A percentile compares a stretch with the other conserved stretches of the same genome.
phyloP scores from a whole-genome alignment of 2,888 invertebrate genomes.

The Orthosia cruda region DNA sequence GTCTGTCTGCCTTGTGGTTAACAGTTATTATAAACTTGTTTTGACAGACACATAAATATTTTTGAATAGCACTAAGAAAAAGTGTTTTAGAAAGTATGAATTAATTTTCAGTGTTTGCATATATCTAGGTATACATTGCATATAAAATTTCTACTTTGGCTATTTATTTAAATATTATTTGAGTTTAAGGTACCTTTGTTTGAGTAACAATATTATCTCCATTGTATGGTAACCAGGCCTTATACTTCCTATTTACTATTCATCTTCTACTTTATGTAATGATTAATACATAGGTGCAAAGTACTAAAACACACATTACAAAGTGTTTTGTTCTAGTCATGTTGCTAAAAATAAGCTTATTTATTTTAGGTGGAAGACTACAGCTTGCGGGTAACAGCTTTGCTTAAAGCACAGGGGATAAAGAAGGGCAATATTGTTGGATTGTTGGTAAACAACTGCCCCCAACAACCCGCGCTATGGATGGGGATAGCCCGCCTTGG shows the following conservation, averaged over 20 bases:
- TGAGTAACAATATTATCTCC: not conserved
- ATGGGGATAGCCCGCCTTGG: constrained; percentile 98
- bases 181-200: not conserved
- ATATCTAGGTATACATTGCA: too few species aligned
- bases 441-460: constrained; percentile 97
- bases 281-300: constrained; percentile 6
- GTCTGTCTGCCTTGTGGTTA: too few species aligned
- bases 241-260: constrained; percentile 2
- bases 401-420: constrained; percentile 95
- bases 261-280: not conserved
- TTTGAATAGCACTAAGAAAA: not conserved
- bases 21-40: too few species aligned
- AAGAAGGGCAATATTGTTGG: constrained; percentile 97
- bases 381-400: constrained; percentile 96
- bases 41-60: too few species aligned
- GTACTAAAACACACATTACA: not conserved
- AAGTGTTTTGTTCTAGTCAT: constrained; percentile 1
- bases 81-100: not conserved
- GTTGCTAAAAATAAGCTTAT: constrained; percentile 5
- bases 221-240: not conserved
- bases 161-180: not conserved
- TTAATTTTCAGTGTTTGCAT: not conserved
- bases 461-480: constrained; percentile 98
- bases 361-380: constrained; percentile 95
- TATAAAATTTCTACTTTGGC: not conserved